Evolutionary conservation across 2,797 vertebrate genomes (phyloP).

Genomic region (Neosalanx taihuensis): DNA sequence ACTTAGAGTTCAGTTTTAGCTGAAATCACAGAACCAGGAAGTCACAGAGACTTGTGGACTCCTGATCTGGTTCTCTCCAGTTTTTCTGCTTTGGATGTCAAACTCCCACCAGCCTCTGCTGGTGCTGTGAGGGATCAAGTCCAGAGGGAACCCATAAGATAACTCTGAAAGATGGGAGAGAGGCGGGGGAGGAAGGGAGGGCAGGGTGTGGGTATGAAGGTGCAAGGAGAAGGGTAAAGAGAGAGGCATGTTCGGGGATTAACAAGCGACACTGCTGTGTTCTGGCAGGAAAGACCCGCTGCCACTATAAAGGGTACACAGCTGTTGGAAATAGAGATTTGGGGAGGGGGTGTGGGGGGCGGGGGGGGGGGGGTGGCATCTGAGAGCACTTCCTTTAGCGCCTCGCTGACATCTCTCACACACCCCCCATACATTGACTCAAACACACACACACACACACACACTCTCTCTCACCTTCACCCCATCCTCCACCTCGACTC

Average conservation of each 20-base stretch:
- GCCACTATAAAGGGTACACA: slow-evolving; percentile 7
- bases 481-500: not conserved
- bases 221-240: not conserved
- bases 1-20: not conserved
- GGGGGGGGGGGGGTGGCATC: not conserved
- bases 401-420: not conserved
- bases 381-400: slow-evolving; percentile 5
- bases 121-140: too few relatives aligned
- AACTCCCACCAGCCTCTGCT: too few relatives aligned
- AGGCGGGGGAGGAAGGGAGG: not conserved
- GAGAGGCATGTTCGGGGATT: slow-evolving; percentile 25
- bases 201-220: not conserved
- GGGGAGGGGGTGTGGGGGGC: not conserved
- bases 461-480: not conserved
- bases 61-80: too few relatives aligned
- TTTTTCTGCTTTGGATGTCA: too few relatives aligned
- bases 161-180: not conserved
- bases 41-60: too few relatives aligned
- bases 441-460: slow-evolving; percentile 6
- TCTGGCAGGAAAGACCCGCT: slow-evolving; percentile 8
- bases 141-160: too few relatives aligned
- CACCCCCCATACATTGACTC: slow-evolving; percentile 14
- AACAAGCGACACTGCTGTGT: slow-evolving; percentile 19
- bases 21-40: too few relatives aligned
- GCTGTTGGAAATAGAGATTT: slow-evolving; percentile 22